Percentiles rank a stretch among this genome's conserved stretches.
phyloP scores from a whole-genome alignment of 2,888 invertebrate genomes.

The Drosophila prolongata region DNA sequence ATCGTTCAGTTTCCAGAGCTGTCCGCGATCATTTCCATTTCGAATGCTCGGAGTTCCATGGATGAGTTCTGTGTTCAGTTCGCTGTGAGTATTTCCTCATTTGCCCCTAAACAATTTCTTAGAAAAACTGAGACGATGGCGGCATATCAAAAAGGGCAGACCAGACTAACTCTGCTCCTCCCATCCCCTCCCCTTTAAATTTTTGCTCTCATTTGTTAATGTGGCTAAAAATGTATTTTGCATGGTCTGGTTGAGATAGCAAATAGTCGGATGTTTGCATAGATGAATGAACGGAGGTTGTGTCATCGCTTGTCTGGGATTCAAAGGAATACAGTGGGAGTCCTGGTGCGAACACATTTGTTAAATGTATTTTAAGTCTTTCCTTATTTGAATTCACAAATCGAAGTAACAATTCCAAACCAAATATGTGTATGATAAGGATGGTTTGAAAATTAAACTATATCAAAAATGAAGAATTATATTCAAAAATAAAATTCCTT shows the following conservation, averaged over 20 bases:
- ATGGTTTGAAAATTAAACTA: too few relatives aligned
- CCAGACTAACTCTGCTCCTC: constrained; percentile 13
- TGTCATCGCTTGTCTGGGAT: too few relatives aligned
- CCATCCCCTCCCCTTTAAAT: constrained; percentile 23
- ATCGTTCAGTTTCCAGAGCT: constrained; percentile 44
- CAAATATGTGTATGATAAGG: too few relatives aligned
- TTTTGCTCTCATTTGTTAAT: constrained; percentile 62
- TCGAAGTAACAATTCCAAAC: too few relatives aligned
- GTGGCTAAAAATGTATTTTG: constrained; percentile 64
- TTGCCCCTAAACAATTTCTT: constrained; percentile 61
- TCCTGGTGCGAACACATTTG: too few relatives aligned
- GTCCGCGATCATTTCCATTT: constrained; percentile 58
- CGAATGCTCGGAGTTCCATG: constrained; percentile 36
- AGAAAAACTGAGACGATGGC: constrained; percentile 53
- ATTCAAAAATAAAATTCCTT: too few relatives aligned
- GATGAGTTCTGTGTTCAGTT: constrained; percentile 28
- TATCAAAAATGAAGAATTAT: too few relatives aligned
- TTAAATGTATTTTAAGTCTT: too few relatives aligned
- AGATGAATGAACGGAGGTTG: too few relatives aligned
- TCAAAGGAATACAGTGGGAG: too few relatives aligned
- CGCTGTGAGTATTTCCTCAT: constrained; percentile 51
- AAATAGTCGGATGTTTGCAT: too few relatives aligned
- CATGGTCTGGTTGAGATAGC: constrained; percentile 36
- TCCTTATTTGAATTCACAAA: too few relatives aligned
- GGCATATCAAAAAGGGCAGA: constrained; percentile 47